phyloP scores from a whole-genome alignment of 2,797 vertebrate species.

The Anguilla pacifica region DNA sequence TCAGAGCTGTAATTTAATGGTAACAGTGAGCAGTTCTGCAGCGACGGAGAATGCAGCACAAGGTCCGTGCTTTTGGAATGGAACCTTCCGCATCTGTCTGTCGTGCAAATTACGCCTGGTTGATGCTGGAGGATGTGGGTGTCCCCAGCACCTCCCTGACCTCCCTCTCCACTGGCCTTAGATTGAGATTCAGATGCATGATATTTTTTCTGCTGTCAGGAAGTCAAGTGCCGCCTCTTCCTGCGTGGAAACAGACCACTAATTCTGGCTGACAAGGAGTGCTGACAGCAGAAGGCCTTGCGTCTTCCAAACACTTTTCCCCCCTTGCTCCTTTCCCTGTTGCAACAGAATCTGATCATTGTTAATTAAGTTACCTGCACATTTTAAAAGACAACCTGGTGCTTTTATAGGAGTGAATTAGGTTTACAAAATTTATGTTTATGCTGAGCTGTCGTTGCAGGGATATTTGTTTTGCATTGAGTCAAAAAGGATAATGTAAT shows the following conservation, averaged over 20 bases:
- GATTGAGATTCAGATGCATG: background rate
- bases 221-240: background rate
- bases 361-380: constrained; percentile 28
- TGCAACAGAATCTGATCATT: constrained; percentile 18
- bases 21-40: background rate
- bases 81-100: background rate
- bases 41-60: background rate
- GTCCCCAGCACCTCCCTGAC: background rate
- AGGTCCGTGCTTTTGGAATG: background rate
- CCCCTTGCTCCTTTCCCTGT: background rate
- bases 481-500: background rate
- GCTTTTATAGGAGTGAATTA: constrained; percentile 26
- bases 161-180: background rate
- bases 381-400: constrained; percentile 29
- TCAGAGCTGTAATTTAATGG: background rate
- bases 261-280: background rate
- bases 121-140: background rate
- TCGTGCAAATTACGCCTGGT: background rate
- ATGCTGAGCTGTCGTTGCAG: background rate
- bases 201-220: background rate
- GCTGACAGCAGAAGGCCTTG: constrained; percentile 7
- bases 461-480: background rate
- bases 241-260: background rate
- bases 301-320: background rate
- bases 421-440: constrained; percentile 10